Base-by-base conservation (phyloP, 2,888 invertebrate species). In the Drosophila barbarae region DNA sequence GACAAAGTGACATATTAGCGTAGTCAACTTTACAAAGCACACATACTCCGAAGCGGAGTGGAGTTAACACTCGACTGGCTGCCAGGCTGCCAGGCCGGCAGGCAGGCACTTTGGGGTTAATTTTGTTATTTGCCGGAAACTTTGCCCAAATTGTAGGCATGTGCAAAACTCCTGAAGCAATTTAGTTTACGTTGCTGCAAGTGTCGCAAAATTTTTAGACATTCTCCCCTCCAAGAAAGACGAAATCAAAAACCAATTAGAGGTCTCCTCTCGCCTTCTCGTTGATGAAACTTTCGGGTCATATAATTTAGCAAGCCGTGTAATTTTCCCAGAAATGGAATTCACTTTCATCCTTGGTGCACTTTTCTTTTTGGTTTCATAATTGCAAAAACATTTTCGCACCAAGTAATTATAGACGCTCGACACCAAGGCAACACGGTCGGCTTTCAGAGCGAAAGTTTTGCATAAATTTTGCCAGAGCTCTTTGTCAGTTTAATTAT, bases 1-100 rank as follows among this genome's bases (percentile, higher is more conserved):
- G 84, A 80, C 79, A 80, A 80, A 80, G 79, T 80, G 79, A 80
- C 79, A 80, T 80, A 80, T 80, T 80, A 80, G 79, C 79, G 79
- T 80, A 80, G 80, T 82, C 79, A 82, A 80, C 79, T 80, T 80
- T 73, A 71, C 84, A 84, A 81, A 69, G 69, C 32, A 26, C 50
- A 44, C 36, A n/a, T 15, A 51, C 51, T 21, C 44, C 26, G 13
- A 4, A 51, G 46, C 34, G 59, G 41, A 41, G 38, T 35, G 72
- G 66, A 67, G 73, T 71, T 71, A 73, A 73, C 72, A 65, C 59
- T 71, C 47, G 54, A 65, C 65, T 69, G 57, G 64, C 72, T 81
- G 66, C 50, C 47, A 57, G 67, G 51, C 52, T 57, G 58, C 54
- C 81, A 12, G 21, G 13, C 36, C 5, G 36, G 36, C 39, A 21